Conservation (phyloP, 2,113 vertebrate species). For the Laticauda colubrina region DNA sequence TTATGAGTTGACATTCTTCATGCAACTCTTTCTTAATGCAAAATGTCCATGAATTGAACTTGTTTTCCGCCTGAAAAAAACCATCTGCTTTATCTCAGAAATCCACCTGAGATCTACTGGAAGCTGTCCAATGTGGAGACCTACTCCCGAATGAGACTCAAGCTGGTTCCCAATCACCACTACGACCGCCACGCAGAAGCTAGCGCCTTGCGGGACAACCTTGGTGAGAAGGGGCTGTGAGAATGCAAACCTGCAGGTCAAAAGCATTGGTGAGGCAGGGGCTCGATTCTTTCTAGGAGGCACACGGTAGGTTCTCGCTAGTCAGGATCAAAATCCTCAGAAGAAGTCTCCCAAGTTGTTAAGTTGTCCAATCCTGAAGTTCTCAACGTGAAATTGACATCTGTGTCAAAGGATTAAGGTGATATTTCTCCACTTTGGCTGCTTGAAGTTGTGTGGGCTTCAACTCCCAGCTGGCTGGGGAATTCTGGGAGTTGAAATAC, state of each 20-base stretch:
- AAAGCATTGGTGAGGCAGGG: neutral
- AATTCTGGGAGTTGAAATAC: neutral
- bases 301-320: neutral
- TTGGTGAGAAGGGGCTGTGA: constrained; percentile 73
- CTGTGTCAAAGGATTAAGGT: neutral
- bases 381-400: neutral
- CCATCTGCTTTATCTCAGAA: constrained; percentile 43
- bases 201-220: constrained; percentile 92
- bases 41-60: neutral
- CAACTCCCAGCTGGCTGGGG: neutral
- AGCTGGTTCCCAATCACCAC: constrained; percentile 91
- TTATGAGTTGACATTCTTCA: no score
- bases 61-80: neutral
- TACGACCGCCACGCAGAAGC: constrained; percentile 87
- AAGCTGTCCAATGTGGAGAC: constrained; percentile 90
- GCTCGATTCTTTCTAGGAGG: neutral
- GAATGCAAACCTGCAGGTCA: neutral
- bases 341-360: neutral
- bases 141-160: constrained; percentile 94
- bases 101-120: constrained; percentile 77
- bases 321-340: neutral
- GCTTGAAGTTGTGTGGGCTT: neutral
- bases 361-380: neutral
- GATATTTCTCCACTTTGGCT: neutral
- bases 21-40: no score